Base-by-base conservation (phyloP, 2,113 vertebrate species). In the Naja naja region DNA sequence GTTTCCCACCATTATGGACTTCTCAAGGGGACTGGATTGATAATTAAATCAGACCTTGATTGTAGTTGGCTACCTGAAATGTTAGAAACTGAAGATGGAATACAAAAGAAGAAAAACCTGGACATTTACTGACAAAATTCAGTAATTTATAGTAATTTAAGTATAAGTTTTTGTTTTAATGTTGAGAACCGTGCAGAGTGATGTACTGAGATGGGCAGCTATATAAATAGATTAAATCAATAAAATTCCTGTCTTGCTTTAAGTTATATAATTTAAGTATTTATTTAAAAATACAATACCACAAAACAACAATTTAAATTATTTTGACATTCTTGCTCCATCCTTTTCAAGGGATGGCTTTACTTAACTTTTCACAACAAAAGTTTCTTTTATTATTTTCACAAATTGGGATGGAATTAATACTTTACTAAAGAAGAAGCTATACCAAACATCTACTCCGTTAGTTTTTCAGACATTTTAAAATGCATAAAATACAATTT, bases 361-460 rank as follows among this genome's bases (percentile, higher is more conserved):
- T 89, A 45, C 45, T 86, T 20, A 43, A 90, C 89, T 93, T 87
- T 93, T 64, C 55, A 90, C n/a, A 87, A 90, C 12, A 86, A 49
- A n/a, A n/a, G n/a, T 30, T 45, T 64, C 5, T 89, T 81, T 85
- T 45, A 86, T 89, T 86, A 60, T 56, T 91, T 52, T 52, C n/a
- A 89, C 43, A 12, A 47, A 54, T 3, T 3, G 53, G 53, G 18
- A n/a, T 89, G 22, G 25, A 89, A 64, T 60, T 89, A 43, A 64
- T 85, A 52, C 53, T 87, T 6, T 85, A 64, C n/a, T 43, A 39
- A 43, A 58, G 54, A 56, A 39, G n/a, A 30, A 53, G 45, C 27
- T 18, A 56, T 34, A 89, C 55, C 22, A 89, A 60, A 25, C 30
- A n/a, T 23, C 5, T n/a, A 93, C 14, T 89, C 7, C 87, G 45